Base-by-base conservation (phyloP, 2,797 vertebrate species). In the Sandelia bainsii region DNA sequence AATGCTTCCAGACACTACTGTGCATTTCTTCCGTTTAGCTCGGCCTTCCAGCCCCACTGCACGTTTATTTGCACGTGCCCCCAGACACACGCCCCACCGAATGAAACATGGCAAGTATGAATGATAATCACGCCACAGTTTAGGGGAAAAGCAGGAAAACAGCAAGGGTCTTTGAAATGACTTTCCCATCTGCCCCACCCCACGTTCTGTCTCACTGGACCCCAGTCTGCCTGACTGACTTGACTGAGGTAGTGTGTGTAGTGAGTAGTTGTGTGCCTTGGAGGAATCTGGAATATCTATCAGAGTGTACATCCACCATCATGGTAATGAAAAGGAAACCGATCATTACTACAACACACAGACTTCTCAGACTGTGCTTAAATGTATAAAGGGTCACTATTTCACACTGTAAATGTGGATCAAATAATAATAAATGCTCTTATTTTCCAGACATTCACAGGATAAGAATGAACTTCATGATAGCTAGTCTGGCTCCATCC, bases 51-150 rank as follows among this genome's bases (percentile, higher is more conserved):
- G 63, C 29, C 48, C 20, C 6, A 29, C 64, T 27, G 89, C 92
- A 94, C 92, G 69, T 93, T 90, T 29, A 42, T 45, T 73, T 50
- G 25, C 93, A 93, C 78, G 88, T 93, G 92, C 48, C 16, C 40
- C 42, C 56, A 49, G 46, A 56, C 27, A 20, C 10, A 61, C 6
- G 1, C 29, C 74, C 77, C 62, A 37, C 75, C 66, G 71, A 45
- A 52, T 65, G 54, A 71, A 82, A 77, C 75, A 78, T 42, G 59
- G 62, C 72, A 52, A 50, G 51, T 65, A 77, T 51, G 39, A 61
- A 77, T 65, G 77, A 71, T 75, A 69, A 87, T 85, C 81, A 67
- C 2, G 4, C 71, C 52, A 62, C 62, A 63, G 78, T 75, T 86
- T 32, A 70, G 79, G 81, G 75, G 83, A 83, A 77, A 79, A 81